phyloP scores from a whole-genome alignment of 1,140 invertebrate genomes.

The Caenorhabditis tropicalis region DNA sequence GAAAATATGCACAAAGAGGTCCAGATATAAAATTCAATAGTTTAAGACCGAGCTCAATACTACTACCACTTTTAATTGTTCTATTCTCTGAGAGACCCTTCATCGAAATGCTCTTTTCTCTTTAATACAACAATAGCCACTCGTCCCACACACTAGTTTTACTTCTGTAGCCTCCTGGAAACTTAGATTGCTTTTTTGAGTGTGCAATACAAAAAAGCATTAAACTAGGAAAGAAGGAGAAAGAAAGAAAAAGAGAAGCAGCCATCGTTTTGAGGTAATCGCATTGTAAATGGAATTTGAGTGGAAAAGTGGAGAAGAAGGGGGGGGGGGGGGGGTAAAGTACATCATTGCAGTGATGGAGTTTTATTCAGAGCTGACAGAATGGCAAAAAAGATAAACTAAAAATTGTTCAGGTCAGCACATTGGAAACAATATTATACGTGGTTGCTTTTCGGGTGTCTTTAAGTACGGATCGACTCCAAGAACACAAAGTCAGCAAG shows the following conservation, averaged over 20 bases:
- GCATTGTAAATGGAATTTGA: conserved; percentile 42
- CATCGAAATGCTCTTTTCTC: neutral
- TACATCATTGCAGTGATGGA: conserved; percentile 28
- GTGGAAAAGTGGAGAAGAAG: conserved; percentile 27
- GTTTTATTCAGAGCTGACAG: neutral
- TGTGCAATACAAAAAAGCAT: conserved; percentile 9
- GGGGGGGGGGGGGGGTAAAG: neutral
- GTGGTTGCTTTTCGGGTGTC: conserved; percentile 48
- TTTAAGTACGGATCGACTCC: conserved; percentile 46
- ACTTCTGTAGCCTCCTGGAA: neutral
- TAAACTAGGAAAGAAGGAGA: neutral
- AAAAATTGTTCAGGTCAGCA: conserved; percentile 38
- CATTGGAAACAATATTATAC: conserved; percentile 49
- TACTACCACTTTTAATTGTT: neutral
- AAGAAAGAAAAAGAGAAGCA: neutral
- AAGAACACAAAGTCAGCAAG: conserved; percentile 25
- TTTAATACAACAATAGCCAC: neutral
- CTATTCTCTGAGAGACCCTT: neutral
- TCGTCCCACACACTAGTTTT: neutral
- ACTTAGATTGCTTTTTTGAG: conserved; percentile 41
- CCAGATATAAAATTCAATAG: no score
- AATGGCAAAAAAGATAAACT: neutral
- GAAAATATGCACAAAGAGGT: no score
- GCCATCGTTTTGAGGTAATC: conserved; percentile 1
- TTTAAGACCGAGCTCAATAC: neutral